Base-by-base conservation (phyloP, 2,888 invertebrate species). In the Ormyrus nitidulus region DNA sequence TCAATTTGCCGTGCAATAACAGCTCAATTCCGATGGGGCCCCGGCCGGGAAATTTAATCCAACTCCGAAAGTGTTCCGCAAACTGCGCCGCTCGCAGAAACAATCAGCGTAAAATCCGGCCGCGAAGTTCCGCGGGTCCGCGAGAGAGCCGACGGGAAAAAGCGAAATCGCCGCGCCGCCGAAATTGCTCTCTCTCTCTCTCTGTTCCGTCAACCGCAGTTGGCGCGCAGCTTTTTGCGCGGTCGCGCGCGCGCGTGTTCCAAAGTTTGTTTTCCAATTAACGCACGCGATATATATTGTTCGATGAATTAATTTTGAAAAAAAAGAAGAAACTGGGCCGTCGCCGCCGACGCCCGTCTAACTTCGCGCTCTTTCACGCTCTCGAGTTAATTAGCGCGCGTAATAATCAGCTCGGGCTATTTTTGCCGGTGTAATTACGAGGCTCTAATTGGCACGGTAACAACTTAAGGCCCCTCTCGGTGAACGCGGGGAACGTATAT, bases 341-440 rank as follows among this genome's bases (percentile, higher is more conserved):
- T 13, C 13, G 34, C 34, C 34, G 34, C 34, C 34, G 1, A 1
- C 34, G 34, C 4, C 34, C 34, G 34, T 2, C 34, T 4, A 34
- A 34, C 34, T 34, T 34, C 34, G 34, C 34, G 34, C 34, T 34
- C 34, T 34, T 34, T 34, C 34, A 4, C 34, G 34, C 58, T 70
- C 34, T 53, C 72, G 48, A 10, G 74, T 66, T 58, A 74, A 74
- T 74, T 74, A 74, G 74, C 66, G 34, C 58, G 74, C 74, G 65
- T 58, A 65, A 73, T 64, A 73, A 65, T 58, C 58, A 66, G 56
- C 19, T n/a, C 44, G 51, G 13, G 62, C 62, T 62, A 53, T 64
- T 56, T 54, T 48, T 19, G 56, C 49, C 11, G 19, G 6, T 48
- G 49, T 74, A 58, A 65, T 65, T 49, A 19, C 64, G 9, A 64